Evolutionary conservation across 2,113 vertebrate species (phyloP), one percentile per base, ranked within the genome.

Genomic region (Dinomys branickii): DNA sequence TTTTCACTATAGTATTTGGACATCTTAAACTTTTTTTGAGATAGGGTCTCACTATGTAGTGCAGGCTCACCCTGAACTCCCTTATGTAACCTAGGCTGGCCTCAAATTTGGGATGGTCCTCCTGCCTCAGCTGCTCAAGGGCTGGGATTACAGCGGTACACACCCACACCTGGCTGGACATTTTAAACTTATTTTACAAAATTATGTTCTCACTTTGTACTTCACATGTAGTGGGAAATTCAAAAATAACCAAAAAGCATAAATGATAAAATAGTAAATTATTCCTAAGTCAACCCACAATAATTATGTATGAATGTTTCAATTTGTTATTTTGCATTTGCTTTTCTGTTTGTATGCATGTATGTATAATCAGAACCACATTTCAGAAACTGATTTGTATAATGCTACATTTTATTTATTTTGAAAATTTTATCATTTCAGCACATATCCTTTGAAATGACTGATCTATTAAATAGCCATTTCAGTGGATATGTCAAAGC

Each of bases 311-410:
- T 63, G 41, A 41, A 5, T 88, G 12, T 61, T 88, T 91, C 11
- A 75, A 54, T 58, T 92, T 86, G 8, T 94, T 92, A 19, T 38
- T 41, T 88, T 91, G 3, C 50, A 81, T 94, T 95, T 92, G 17
- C 4, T 96, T 85, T 89, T 90, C 41, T 83, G 11, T 75, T 22
- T 56, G 6, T 58, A 22, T 65, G 7, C 24, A 38, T 77, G 4
- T 94, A 33, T 73, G 1, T 95, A 3, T 95, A 94, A 87, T 41
- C 11, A 78, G 20, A 35, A 47, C n/a, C 69, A 85, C 14, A 90
- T n/a, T 88, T 88, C 22, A 95, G 69, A 92, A 96, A 84, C 38
- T 80, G 63, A 90, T 92, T 77, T 84, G 77, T 85, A 69, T 90
- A 52, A n/a, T 88, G 38, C 33, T 93, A 90, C 63, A 77, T 95